Percentiles rank a stretch among this genome's conserved stretches.
phyloP scores from a whole-genome alignment of 1,140 invertebrate genomes.

The Ectropis grisescens region DNA sequence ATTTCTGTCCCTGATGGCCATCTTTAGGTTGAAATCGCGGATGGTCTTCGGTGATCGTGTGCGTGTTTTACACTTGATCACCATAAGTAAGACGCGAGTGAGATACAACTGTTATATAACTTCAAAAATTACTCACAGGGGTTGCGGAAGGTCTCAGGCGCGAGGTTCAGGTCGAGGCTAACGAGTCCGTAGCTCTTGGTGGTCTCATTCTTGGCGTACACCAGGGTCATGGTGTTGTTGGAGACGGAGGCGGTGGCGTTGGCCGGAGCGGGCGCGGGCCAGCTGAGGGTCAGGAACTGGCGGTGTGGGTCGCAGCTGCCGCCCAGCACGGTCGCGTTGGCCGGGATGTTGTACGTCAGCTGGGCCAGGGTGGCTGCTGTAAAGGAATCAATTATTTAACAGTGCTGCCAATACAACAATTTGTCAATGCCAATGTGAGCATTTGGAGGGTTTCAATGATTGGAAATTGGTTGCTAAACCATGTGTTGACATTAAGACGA shows the following conservation, averaged over 20 bases:
- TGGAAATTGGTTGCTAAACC: no score
- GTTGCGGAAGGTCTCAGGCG: slow-evolving; percentile 27
- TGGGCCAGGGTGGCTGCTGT: slow-evolving; percentile 26
- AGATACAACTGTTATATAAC: no score
- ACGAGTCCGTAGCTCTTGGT: slow-evolving; percentile 39
- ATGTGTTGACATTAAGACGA: no score
- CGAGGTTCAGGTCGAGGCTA: slow-evolving; percentile 32
- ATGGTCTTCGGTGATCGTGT: no score
- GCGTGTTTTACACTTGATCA: no score
- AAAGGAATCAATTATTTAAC: slow-evolving; percentile 1
- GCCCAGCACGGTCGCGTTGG: slow-evolving; percentile 31
- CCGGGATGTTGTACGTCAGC: slow-evolving; percentile 52
- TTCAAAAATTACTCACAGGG: no score
- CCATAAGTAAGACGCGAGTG: no score
- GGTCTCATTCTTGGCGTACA: slow-evolving; percentile 63
- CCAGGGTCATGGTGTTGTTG: slow-evolving; percentile 51
- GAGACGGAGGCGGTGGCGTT: slow-evolving; percentile 16
- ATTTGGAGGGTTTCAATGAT: no score
- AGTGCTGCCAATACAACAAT: no score
- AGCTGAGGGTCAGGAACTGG: slow-evolving; percentile 63
- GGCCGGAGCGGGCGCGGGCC: slow-evolving; percentile 30
- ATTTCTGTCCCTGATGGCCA: no score
- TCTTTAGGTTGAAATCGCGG: no score
- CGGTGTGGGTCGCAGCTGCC: slow-evolving; percentile 58
- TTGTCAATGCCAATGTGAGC: no score